Evolutionary conservation across 1,140 invertebrate genomes (phyloP), one percentile per base, ranked within the genome.

Genomic region (Drosophila auraria): DNA sequence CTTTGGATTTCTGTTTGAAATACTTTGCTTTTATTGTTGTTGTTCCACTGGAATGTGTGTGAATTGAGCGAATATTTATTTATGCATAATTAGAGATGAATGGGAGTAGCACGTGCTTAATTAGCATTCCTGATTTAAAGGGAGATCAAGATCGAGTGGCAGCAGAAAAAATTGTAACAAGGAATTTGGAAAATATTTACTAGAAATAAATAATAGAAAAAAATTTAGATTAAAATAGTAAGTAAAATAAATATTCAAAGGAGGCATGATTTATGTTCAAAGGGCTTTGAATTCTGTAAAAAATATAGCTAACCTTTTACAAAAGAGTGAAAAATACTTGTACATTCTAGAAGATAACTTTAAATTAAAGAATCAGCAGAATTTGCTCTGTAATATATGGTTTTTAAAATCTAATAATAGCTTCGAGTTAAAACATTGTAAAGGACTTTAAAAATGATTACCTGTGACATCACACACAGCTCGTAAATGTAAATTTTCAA

Each of bases 61-160:
- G 53, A 50, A 50, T 69, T 30, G 25, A 50, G 44, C 4, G 47
- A 63, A 50, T 57, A 76, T 76, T 76, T 76, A 76, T 76, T 77
- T 42, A 76, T 76, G 71, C 61, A 66, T 77, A 57, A 75, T 71
- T 69, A 38, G 49, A 56, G 30, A 71, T 69, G 71, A 77, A 75
- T 64, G 44, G 74, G 17, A 50, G 56, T 65, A 73, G 70, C 70
- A 75, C 72, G 72, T 75, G 72, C 49, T 75, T 56, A 75, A 75
- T 75, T 74, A 36, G 68, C 70, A 53, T 33, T 73, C 58, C 25
- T 44, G 30, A 60, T 51, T 42, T 44, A 12, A 25, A 25, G 5
- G 7, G 5, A 51, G n/a, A 64, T 69, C 23, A 8, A 36, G 25
- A 40, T 50, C 3, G 7, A 40, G 15, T 3, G 33, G 30, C 33